phyloP scores from a whole-genome alignment of 2,797 vertebrate species.

The Pelodytes ibericus region DNA sequence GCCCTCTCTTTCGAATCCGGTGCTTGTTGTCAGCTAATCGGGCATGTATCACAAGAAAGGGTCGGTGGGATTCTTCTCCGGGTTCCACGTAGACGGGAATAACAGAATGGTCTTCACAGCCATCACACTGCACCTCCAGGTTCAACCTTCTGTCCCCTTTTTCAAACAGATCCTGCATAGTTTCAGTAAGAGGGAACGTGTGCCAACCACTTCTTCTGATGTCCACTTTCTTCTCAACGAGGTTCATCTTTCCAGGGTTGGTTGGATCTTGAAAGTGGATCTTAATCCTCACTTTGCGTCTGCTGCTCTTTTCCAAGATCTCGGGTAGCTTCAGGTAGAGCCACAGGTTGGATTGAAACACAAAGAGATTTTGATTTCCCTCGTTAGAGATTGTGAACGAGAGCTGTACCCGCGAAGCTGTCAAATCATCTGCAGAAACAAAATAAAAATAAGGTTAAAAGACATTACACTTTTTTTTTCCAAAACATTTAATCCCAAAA shows the following conservation, averaged over 20 bases:
- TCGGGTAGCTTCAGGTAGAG: slow-evolving; percentile 91
- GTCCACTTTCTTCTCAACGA: slow-evolving; percentile 94
- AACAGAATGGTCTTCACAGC: slow-evolving; percentile 85
- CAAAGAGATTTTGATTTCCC: slow-evolving; percentile 94
- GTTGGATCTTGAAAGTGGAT: slow-evolving; percentile 89
- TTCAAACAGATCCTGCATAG: slow-evolving; percentile 84
- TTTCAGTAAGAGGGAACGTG: slow-evolving; percentile 91
- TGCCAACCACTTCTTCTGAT: slow-evolving; percentile 97
- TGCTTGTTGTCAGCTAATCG: slow-evolving; percentile 88
- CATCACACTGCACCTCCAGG: slow-evolving; percentile 91
- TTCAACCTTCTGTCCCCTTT: slow-evolving; percentile 88
- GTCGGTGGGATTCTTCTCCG: slow-evolving; percentile 88
- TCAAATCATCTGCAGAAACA: slow-evolving; percentile 82
- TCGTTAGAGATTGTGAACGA: slow-evolving; percentile 95
- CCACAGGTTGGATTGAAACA: slow-evolving; percentile 95
- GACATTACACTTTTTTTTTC: neutral
- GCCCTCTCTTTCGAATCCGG: slow-evolving; percentile 93
- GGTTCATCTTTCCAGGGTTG: slow-evolving; percentile 75
- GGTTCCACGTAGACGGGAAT: slow-evolving; percentile 86
- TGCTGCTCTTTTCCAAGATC: slow-evolving; percentile 85
- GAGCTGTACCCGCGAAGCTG: slow-evolving; percentile 82
- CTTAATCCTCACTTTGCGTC: slow-evolving; percentile 90
- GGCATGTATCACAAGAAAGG: slow-evolving; percentile 93
- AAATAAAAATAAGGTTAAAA: neutral
- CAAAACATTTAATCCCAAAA: no score